Conservation (phyloP, 2,797 vertebrate species). For the Euthynnus affinis region DNA sequence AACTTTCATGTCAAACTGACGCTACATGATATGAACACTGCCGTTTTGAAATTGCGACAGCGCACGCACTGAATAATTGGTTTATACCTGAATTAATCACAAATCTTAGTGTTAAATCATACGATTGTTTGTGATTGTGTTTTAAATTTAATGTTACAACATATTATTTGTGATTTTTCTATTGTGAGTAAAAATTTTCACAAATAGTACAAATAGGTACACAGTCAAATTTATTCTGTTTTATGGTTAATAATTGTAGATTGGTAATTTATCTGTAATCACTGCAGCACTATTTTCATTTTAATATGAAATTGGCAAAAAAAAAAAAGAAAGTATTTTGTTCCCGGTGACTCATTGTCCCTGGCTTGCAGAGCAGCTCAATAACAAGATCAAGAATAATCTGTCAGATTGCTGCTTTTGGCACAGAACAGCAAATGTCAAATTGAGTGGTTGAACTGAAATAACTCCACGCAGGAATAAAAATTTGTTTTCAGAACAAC, state of each 20-base stretch:
- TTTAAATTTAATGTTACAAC: background rate
- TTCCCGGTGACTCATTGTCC: constrained; percentile 34
- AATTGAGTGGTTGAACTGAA: constrained; percentile 20
- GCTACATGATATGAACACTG: background rate
- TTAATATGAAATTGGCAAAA: constrained; percentile 20
- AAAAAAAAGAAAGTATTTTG: background rate
- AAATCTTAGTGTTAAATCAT: background rate
- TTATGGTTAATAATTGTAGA: background rate
- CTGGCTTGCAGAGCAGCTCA: constrained; percentile 21
- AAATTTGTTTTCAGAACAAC: background rate
- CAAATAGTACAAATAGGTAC: background rate
- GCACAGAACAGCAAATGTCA: constrained; percentile 9
- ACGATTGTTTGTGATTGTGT: background rate
- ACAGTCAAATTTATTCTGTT: background rate
- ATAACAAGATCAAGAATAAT: constrained; percentile 47
- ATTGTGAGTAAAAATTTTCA: too few relatives aligned
- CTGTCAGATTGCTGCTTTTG: constrained; percentile 38
- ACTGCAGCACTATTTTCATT: constrained; percentile 15
- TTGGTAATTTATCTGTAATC: background rate
- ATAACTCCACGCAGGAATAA: constrained; percentile 18
- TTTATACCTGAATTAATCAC: background rate
- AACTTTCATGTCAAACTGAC: constrained; percentile 16
- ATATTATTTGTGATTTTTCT: background rate
- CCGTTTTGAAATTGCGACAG: background rate
- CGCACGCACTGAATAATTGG: accelerated